Conservation (phyloP, 35 echinoderm and acorn worm genomes). For the Apostichopus japonicus region DNA sequence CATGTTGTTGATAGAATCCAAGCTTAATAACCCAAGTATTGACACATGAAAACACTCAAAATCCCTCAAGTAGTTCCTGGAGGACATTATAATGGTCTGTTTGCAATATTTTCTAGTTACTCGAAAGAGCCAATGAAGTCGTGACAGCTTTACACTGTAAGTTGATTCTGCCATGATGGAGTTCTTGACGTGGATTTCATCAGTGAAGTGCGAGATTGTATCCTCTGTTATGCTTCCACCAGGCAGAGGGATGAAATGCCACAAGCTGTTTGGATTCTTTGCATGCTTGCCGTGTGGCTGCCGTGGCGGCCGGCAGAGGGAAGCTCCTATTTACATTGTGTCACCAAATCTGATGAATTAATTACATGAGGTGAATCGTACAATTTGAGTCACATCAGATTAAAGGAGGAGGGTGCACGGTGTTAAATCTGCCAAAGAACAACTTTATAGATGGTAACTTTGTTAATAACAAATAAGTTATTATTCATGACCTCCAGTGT, state of each 20-base stretch:
- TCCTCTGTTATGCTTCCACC: not conserved
- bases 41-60: too few species aligned
- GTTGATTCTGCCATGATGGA: not conserved
- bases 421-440: too few species aligned
- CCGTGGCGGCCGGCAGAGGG: not conserved
- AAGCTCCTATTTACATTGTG: constrained; percentile 10
- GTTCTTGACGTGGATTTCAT: not conserved
- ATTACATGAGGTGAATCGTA: constrained; percentile 36
- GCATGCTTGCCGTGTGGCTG: constrained; percentile 22
- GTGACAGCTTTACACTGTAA: not conserved
- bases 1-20: too few species aligned
- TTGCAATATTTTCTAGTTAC: not conserved
- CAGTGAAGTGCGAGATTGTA: constrained; percentile 18
- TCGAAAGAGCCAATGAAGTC: not conserved
- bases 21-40: too few species aligned
- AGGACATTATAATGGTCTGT: not conserved
- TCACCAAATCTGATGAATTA: constrained; percentile 22
- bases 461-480: too few species aligned
- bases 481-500: too few species aligned
- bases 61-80: not conserved
- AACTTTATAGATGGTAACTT: too few species aligned
- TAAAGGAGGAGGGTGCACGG: not conserved
- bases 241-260: not conserved
- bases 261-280: constrained; percentile 39
- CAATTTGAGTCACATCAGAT: constrained; percentile 8